Base-by-base conservation (phyloP, 2,797 vertebrate species). In the Peromyscus eremicus region DNA sequence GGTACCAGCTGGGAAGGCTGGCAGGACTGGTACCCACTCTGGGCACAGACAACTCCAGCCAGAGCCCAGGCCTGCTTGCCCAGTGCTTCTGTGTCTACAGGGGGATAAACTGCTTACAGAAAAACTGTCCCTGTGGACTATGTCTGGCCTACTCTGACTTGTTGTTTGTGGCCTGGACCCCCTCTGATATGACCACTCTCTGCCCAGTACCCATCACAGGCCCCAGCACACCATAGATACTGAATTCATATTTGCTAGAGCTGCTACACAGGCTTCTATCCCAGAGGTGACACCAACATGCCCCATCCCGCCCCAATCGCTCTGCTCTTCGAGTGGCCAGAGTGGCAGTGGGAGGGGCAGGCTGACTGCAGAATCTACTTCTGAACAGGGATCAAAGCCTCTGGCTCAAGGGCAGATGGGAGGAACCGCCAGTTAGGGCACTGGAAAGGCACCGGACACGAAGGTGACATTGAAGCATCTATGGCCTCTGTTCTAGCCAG, bases 301-400 rank as follows among this genome's bases (percentile, higher is more conserved):
- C 77, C 49, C 46, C 71, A 68, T 71, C 71, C 27, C 0, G 6
- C 49, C 43, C 88, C 23, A 43, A 21, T 66, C 29, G 66, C 23
- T 21, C 32, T 40, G 66, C 93, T 73, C 80, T 89, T 66, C 84
- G 66, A 96, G n/a, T 6, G 34, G 88, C 57, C 37, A 13, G 25
- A 40, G 37, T 32, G 68, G 14, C 49, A 87, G 70, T 2, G 43
- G 43, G 29, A n/a, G 82, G 71, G 66, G 55, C 52, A 82, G 79
- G 43, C 70, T 80, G 62, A 87, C 66, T 73, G 71, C 40, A 95
- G 70, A 87, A 40, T 23, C 6, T 23, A 21, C 7, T 71, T 68
- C 23, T 55, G 76, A 95, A 91, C 5, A 16, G 86, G 27, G n/a
- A 94, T 73, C 89, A 88, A 92, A 82, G 66, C 60, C 62, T 91